Evolutionary conservation across 2,113 vertebrate species (phyloP).

Genomic region (Tamias sibiricus): DNA sequence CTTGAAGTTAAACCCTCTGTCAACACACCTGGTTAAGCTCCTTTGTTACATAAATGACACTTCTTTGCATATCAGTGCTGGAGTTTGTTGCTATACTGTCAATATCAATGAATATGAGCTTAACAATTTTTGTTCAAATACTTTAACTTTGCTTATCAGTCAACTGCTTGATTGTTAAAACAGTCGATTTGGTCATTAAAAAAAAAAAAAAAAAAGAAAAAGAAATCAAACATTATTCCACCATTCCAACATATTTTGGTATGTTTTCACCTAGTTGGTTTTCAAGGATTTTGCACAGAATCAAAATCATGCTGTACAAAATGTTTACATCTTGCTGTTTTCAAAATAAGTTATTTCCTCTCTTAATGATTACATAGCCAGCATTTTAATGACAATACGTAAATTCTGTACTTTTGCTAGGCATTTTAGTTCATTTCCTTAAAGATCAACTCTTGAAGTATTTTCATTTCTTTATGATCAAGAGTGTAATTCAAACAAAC

Average conservation of each 20-base stretch:
- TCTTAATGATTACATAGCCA: background rate
- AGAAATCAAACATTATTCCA: background rate
- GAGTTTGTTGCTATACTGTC: background rate
- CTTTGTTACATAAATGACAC: background rate
- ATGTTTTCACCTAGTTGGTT: background rate
- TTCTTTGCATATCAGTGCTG: background rate
- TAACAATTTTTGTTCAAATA: background rate
- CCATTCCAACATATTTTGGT: background rate
- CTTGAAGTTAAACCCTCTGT: background rate
- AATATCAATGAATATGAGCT: background rate
- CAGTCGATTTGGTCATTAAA: background rate
- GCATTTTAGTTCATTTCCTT: background rate
- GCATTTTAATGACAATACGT: background rate
- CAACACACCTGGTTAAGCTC: background rate
- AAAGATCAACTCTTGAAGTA: background rate
- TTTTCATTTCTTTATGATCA: background rate
- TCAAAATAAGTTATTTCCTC: background rate
- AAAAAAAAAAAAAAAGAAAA: slow-evolving; percentile 10
- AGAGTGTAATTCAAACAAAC: background rate
- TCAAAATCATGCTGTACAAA: background rate
- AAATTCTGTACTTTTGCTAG: background rate
- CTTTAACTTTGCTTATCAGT: background rate
- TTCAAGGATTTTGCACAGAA: background rate
- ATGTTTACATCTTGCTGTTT: background rate
- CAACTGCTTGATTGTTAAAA: background rate